Percentiles rank a stretch among this genome's conserved stretches.
These are phyloP conservation scores for Sinelater perroti DNA, from an alignment of 2,888 invertebrate genomes.

Conservation along the genomic window DNA sequence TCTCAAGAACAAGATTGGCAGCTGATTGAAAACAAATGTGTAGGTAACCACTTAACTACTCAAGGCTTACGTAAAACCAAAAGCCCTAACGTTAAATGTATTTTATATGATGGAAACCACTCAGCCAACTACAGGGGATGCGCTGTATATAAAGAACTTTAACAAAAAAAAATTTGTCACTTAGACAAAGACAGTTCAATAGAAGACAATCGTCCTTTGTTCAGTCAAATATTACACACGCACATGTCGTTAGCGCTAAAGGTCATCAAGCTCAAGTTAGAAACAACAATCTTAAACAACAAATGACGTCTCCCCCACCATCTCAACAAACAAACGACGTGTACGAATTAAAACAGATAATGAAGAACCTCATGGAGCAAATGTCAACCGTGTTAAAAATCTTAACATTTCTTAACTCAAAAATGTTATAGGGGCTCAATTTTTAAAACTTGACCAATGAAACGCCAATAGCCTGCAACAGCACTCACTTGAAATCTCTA, in stretches of 20 bases:
- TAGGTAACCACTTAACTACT: too few relatives aligned
- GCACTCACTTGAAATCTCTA: slow-evolving; percentile 32
- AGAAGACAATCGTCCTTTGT: slow-evolving; percentile 5
- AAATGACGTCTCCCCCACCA: slow-evolving; percentile 13
- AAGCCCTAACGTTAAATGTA: too few relatives aligned
- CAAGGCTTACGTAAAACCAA: too few relatives aligned
- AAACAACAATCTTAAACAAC: slow-evolving; percentile 4
- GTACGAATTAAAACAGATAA: slow-evolving; percentile 34
- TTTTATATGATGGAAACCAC: too few relatives aligned
- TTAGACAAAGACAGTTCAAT: slow-evolving; percentile 1
- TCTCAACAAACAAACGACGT: slow-evolving; percentile 31
- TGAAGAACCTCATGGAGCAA: slow-evolving; percentile 35
- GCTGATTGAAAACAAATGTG: too few relatives aligned
- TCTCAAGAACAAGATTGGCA: too few relatives aligned
- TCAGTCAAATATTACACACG: slow-evolving; percentile 5
- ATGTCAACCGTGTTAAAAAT: slow-evolving; percentile 36
- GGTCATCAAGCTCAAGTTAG: not conserved
- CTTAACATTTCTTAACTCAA: slow-evolving; percentile 34
- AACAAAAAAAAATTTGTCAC: too few relatives aligned
- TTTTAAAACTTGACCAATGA: slow-evolving; percentile 39
- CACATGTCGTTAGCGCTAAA: not conserved
- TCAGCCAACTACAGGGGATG: too few relatives aligned
- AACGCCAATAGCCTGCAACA: slow-evolving; percentile 41
- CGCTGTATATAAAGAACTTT: too few relatives aligned
- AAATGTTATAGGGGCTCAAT: slow-evolving; percentile 31